Evolutionary conservation across 2,888 invertebrate genomes (phyloP).

Genomic region (Scaptomyza reducta): DNA sequence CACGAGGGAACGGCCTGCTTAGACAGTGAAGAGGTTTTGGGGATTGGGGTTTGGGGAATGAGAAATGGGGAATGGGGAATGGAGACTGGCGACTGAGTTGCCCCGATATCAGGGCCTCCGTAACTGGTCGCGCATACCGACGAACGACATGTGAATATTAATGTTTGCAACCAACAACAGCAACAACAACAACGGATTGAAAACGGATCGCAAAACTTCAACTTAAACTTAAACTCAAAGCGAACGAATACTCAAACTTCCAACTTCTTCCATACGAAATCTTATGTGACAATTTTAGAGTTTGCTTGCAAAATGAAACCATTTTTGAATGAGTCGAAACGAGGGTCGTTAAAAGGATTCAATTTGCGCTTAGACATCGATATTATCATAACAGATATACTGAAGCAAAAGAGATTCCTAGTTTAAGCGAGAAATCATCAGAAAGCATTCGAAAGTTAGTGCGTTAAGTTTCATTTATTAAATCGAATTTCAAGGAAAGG

Average conservation of each 20-base stretch:
- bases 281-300: constrained; percentile 67
- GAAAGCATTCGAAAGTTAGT: too few species aligned
- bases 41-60: constrained; percentile 1
- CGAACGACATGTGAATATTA: constrained; percentile 82
- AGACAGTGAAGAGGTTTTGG: constrained; percentile 27
- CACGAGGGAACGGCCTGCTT: constrained; percentile 39
- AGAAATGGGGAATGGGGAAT: constrained; percentile 11
- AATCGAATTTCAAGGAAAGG: too few species aligned
- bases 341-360: constrained; percentile 12
- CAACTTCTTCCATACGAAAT: constrained; percentile 32
- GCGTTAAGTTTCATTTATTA: too few species aligned
- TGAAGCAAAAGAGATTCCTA: too few species aligned
- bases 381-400: not conserved
- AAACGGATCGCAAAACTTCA: constrained; percentile 41
- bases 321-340: constrained; percentile 1
- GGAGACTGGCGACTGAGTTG: constrained; percentile 23
- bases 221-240: not conserved
- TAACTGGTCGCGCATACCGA: constrained; percentile 61
- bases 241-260: constrained; percentile 2
- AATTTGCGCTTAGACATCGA: not conserved
- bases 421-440: too few species aligned
- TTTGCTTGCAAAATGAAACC: constrained; percentile 32
- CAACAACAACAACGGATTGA: constrained; percentile 30
- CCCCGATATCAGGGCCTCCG: constrained; percentile 9
- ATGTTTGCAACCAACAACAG: constrained; percentile 64